Evolutionary conservation across 2,888 invertebrate genomes (phyloP), one percentile per base, ranked within the genome.

Genomic region (Dryomyza anilis): DNA sequence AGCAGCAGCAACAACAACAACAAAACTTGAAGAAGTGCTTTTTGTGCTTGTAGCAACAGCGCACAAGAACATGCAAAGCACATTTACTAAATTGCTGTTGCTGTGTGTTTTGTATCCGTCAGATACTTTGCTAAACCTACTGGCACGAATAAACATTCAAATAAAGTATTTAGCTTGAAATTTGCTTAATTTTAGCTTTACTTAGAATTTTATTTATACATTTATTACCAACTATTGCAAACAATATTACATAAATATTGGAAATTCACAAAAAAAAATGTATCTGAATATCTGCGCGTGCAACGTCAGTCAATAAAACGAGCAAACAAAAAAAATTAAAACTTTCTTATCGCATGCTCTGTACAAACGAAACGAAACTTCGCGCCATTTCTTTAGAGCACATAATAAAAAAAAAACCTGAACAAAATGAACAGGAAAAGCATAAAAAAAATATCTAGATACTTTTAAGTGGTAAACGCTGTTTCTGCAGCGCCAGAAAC

Each of bases 261-360:
- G 46, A 46, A 46, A 7, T 23, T 48, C 25, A 21, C 19, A 50
- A 25, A 50, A 10, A 50, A 21, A 23, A 50, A 50, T 23, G 48
- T 50, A 25, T 50, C 48, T 50, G 19, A 33, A 12, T 19, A 46
- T 46, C 21, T 46, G 21, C 10, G 21, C 4, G 21, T 16, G 46
- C 14, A 46, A 19, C 10, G 16, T 16, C 48, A 48, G 19, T 4
- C 4, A 21, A 48, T 8, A 48, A 48, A 48, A 48, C 12, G 25
- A 23, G 4, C 16, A 30, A 55, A 21, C 33, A 55, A 23, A 55
- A 52, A 52, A 52, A 23, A 25, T 52, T 8, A 27, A 52, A 52
- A 52, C 50, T 52, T 52, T 52, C 50, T 52, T 52, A 52, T 52
- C 50, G 8, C 16, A n/a, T n/a, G n/a, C n/a, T n/a, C n/a, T n/a